phyloP scores from a whole-genome alignment of 2,888 invertebrate genomes.

The Ophion slaviceki region DNA sequence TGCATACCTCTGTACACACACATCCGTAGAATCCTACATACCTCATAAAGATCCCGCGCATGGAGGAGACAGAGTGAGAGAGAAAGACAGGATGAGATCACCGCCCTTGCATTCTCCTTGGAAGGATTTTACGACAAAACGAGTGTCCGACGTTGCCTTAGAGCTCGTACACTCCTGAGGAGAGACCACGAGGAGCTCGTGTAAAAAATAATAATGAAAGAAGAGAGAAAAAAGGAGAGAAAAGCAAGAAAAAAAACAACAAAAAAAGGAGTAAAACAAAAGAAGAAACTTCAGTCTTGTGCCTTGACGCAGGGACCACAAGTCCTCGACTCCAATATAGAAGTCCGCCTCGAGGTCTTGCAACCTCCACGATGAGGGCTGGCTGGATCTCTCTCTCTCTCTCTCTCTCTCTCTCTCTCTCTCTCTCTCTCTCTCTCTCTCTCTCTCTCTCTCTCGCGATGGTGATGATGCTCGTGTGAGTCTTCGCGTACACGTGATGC shows the following conservation, averaged over 20 bases:
- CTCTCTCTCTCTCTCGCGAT: background rate
- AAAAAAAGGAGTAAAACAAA: background rate
- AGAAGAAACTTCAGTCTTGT: no score
- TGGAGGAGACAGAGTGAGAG: background rate
- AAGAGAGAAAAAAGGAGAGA: background rate
- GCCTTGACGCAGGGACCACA: no score
- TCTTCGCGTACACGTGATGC: constrained; percentile 36
- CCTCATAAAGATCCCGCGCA: background rate
- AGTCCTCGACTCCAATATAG: no score
- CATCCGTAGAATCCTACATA: background rate
- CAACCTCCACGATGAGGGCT: no score
- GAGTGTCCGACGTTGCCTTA: constrained; percentile 31
- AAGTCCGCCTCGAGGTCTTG: no score
- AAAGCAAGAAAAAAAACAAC: background rate
- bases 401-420: no score
- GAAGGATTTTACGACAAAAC: constrained; percentile 52
- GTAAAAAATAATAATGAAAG: constrained; percentile 12
- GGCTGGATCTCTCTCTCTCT: no score
- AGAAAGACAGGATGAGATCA: constrained; percentile 40
- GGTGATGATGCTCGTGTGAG: constrained; percentile 32
- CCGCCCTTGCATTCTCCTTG: constrained; percentile 35
- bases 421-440: no score
- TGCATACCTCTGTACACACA: background rate
- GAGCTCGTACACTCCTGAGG: background rate
- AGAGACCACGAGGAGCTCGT: constrained; percentile 39